Evolutionary conservation across 2,888 invertebrate species (phyloP).

Genomic region (Hirtodrosophila duncani): DNA sequence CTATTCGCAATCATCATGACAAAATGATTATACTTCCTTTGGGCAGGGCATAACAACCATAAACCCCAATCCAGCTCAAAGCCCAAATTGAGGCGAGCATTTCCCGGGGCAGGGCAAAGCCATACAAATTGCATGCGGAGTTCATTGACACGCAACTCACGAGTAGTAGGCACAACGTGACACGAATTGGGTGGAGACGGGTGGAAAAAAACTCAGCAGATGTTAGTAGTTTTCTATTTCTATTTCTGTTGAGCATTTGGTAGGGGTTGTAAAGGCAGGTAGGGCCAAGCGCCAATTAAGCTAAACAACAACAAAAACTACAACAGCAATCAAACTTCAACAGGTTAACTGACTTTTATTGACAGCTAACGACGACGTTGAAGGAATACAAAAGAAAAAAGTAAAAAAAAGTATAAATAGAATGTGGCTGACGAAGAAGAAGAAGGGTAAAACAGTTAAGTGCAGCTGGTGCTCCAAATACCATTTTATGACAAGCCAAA

Average conservation of each 20-base stretch:
- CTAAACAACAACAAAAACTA: slow-evolving; percentile 47
- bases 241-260: slow-evolving; percentile 25
- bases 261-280: slow-evolving; percentile 18
- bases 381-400: background rate
- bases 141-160: slow-evolving; percentile 66
- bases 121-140: slow-evolving; percentile 64
- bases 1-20: slow-evolving; percentile 15
- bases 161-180: slow-evolving; percentile 15
- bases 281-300: slow-evolving; percentile 59
- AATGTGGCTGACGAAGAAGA: background rate
- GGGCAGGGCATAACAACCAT: too few species aligned
- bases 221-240: slow-evolving; percentile 25
- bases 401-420: slow-evolving; percentile 3
- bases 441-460: too few species aligned
- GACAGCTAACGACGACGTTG: slow-evolving; percentile 26
- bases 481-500: too few species aligned
- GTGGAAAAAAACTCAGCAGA: background rate
- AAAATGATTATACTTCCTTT: background rate
- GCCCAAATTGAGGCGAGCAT: too few species aligned
- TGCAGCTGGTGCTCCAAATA: too few species aligned
- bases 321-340: slow-evolving; percentile 48
- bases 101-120: too few species aligned
- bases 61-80: background rate
- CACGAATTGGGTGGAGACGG: slow-evolving; percentile 18
- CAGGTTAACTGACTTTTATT: slow-evolving; percentile 60